Conservation (phyloP, 2,797 vertebrate species). For the Bovichtus variegatus region DNA sequence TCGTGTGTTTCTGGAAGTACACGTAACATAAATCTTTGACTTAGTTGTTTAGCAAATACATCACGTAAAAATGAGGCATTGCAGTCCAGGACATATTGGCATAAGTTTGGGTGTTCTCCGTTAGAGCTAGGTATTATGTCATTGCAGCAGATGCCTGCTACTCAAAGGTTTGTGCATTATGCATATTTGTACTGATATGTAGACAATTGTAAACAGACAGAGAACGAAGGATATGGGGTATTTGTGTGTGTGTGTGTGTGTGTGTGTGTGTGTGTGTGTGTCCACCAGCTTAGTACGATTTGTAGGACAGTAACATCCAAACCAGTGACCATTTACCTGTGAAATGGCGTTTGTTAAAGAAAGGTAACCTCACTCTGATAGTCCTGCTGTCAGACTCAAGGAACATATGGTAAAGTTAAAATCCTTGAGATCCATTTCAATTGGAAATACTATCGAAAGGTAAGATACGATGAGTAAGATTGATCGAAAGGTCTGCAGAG, state of each 20-base stretch:
- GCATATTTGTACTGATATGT: too few species aligned
- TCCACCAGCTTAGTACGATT: background rate
- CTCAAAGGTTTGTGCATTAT: too few species aligned
- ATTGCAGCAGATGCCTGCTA: too few species aligned
- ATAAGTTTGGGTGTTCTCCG: too few species aligned
- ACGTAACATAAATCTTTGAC: background rate
- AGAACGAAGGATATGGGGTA: background rate
- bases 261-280: too few species aligned
- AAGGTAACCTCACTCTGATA: background rate
- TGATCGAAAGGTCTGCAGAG: background rate
- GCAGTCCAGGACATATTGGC: background rate
- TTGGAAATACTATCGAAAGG: background rate
- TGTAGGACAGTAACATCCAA: background rate
- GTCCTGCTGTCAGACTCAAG: background rate
- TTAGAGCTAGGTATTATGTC: too few species aligned
- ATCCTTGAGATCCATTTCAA: background rate
- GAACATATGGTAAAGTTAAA: background rate
- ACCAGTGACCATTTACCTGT: background rate
- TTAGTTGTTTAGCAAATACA: background rate
- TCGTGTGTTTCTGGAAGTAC: background rate
- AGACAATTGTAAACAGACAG: too few species aligned
- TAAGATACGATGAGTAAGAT: too few species aligned
- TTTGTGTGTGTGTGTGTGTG: too few species aligned
- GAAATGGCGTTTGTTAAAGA: background rate
- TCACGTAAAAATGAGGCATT: background rate